phyloP scores from a whole-genome alignment of 1,140 invertebrate genomes.

The Archegozetes longisetosus region DNA sequence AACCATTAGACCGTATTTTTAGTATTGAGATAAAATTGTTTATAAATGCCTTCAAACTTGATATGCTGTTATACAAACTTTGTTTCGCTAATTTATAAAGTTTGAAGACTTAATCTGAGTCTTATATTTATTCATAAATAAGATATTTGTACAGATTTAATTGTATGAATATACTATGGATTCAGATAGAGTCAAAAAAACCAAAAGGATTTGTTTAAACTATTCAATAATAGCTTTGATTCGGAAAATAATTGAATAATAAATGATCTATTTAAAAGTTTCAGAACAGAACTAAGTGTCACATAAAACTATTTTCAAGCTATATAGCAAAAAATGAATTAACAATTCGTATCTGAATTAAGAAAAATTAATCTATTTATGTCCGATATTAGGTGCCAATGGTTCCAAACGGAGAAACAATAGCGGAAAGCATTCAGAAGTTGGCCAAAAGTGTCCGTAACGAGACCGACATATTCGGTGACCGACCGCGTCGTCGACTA shows the following conservation, averaged over 20 bases:
- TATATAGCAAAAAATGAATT: neutral
- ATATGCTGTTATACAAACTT: no score
- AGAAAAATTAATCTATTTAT: no score
- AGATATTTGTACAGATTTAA: no score
- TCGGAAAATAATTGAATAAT: neutral
- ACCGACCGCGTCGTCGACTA: slow-evolving; percentile 59
- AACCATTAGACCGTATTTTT: no score
- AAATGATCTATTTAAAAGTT: neutral
- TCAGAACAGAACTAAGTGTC: neutral
- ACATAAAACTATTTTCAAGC: neutral
- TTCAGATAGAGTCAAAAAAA: no score
- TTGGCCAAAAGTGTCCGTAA: slow-evolving; percentile 67
- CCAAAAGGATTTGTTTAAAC: neutral
- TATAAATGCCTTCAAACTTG: no score
- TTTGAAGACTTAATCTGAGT: no score
- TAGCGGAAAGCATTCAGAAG: slow-evolving; percentile 69
- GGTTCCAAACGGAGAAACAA: slow-evolving; percentile 36
- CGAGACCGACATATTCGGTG: slow-evolving; percentile 56
- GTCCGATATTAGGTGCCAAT: neutral
- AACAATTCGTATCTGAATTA: neutral
- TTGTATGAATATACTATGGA: no score
- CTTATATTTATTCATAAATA: no score
- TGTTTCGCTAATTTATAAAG: no score
- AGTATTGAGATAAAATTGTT: no score
- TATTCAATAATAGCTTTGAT: neutral